Percentiles rank a stretch among this genome's conserved stretches.
Evolutionary conservation across 2,888 invertebrate species (phyloP).

Genomic region (Tethea ocularis): DNA sequence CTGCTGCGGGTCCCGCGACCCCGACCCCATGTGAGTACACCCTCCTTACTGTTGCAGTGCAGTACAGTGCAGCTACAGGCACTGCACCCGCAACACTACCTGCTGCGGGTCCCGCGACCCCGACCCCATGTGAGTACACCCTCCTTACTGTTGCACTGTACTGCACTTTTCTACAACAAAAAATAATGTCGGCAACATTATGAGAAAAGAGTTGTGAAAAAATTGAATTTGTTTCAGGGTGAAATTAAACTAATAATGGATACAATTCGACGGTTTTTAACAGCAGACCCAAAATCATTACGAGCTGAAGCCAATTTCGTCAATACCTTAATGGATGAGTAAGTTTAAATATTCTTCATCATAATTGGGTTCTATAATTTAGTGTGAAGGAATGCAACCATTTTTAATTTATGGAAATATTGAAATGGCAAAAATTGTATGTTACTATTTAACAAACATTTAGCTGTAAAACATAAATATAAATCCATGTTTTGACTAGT

Average conservation of each 20-base stretch:
- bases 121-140: not conserved
- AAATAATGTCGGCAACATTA: too few species aligned
- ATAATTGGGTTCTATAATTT: too few species aligned
- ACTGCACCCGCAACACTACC: not conserved
- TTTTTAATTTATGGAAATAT: too few species aligned
- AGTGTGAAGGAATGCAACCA: too few species aligned
- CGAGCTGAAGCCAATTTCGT: not conserved
- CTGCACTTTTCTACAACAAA: not conserved
- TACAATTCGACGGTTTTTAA: not conserved
- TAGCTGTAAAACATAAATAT: too few species aligned
- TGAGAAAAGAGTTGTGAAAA: too few species aligned
- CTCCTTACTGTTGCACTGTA: not conserved
- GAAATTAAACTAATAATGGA: not conserved
- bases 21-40: not conserved
- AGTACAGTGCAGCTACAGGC: too few species aligned
- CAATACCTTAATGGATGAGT: not conserved
- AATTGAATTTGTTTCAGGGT: not conserved
- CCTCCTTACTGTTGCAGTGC: not conserved
- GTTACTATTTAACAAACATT: too few species aligned
- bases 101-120: not conserved
- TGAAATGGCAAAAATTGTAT: too few species aligned
- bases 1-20: not conserved
- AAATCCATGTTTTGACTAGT: too few species aligned
- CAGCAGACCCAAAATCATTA: not conserved
- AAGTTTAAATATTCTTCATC: not conserved